These are phyloP conservation scores for Bubo scandiacus DNA, from an alignment of 2,113 vertebrate species.

Conservation along the genomic window DNA sequence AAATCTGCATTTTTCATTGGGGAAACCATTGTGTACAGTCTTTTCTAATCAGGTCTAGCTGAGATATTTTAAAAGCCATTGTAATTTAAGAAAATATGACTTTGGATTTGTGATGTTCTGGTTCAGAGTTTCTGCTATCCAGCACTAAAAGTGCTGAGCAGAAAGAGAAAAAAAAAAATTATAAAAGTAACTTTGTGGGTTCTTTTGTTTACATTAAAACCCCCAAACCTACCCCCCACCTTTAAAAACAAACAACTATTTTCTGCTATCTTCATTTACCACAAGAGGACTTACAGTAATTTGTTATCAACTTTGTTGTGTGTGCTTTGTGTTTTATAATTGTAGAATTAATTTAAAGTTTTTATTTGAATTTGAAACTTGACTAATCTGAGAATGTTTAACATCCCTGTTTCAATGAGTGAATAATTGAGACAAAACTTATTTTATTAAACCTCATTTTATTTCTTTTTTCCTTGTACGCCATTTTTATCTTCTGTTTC, in stretches of 20 bases:
- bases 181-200: not conserved
- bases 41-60: not conserved
- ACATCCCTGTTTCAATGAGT: not conserved
- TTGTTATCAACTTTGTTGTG: not conserved
- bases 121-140: not conserved
- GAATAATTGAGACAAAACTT: not conserved
- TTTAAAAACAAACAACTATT: not conserved
- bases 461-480: not conserved
- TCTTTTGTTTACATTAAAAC: not conserved
- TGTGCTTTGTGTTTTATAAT: not conserved
- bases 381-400: not conserved
- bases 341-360: slow-evolving; percentile 23
- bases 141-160: not conserved
- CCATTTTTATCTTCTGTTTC: slow-evolving; percentile 61
- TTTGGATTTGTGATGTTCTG: not conserved
- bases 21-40: not conserved
- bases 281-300: not conserved
- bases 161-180: not conserved
- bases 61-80: not conserved
- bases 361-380: slow-evolving; percentile 30
- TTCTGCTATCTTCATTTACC: slow-evolving; percentile 19
- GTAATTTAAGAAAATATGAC: not conserved
- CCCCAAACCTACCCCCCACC: not conserved
- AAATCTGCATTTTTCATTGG: not conserved
- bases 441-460: not conserved